phyloP scores from a whole-genome alignment of 2,888 invertebrate genomes.

The Acronicta psi region DNA sequence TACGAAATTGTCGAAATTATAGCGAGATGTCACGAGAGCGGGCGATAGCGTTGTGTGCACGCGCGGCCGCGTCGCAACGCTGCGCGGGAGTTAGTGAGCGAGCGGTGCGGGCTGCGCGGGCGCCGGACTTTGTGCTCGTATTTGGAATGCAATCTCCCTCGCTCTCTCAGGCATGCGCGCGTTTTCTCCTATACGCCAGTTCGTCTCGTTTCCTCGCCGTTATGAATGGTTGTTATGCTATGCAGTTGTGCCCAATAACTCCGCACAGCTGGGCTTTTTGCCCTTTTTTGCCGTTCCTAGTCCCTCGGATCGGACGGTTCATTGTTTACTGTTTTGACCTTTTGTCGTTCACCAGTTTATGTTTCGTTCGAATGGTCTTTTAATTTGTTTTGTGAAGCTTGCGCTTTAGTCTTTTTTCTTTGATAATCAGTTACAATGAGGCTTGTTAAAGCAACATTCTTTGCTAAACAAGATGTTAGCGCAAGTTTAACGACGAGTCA shows the following conservation, averaged over 20 bases:
- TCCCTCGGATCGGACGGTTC: conserved; percentile 56
- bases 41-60: conserved; percentile 34
- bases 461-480: conserved; percentile 57
- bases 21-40: conserved; percentile 68
- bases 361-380: conserved; percentile 27
- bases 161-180: conserved; percentile 79
- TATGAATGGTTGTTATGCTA: conserved; percentile 81
- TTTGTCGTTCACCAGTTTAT: conserved; percentile 45
- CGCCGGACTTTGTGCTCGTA: conserved; percentile 64
- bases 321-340: conserved; percentile 65
- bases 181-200: conserved; percentile 73
- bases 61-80: conserved; percentile 57
- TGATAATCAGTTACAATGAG: conserved; percentile 35
- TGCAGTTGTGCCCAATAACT: conserved; percentile 76
- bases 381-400: conserved; percentile 29
- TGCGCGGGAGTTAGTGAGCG: conserved; percentile 68
- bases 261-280: conserved; percentile 57
- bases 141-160: conserved; percentile 86
- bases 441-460: conserved; percentile 42
- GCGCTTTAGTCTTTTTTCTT: conserved; percentile 25
- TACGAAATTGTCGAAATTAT: conserved; percentile 69
- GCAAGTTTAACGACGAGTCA: conserved; percentile 64
- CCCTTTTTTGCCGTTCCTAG: conserved; percentile 65
- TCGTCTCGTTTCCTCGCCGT: conserved; percentile 78
- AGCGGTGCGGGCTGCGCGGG: conserved; percentile 59